Percentiles rank a stretch among this genome's conserved stretches.
Conservation (phyloP, 2,113 vertebrate genomes). For the Pelecanus crispus region DNA sequence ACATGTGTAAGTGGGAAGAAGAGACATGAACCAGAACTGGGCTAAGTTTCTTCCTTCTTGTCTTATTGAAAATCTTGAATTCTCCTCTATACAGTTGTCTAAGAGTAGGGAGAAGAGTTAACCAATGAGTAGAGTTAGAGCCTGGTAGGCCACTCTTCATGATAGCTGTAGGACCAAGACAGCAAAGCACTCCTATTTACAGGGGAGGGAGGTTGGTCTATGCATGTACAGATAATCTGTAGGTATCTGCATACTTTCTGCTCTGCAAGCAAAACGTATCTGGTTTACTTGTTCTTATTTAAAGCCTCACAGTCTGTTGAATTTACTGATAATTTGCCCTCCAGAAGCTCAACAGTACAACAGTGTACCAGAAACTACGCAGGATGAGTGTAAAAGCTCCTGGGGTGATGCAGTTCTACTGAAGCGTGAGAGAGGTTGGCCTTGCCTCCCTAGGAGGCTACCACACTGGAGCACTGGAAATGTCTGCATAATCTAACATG, state of each 20-base stretch:
- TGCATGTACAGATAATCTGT: accelerated
- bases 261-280: background rate
- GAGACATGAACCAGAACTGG: background rate
- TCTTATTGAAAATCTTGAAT: background rate
- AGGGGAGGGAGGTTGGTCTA: background rate
- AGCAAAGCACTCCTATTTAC: background rate
- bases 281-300: background rate
- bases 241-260: background rate
- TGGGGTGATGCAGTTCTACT: background rate
- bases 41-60: background rate
- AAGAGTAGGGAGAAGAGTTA: background rate
- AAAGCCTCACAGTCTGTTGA: background rate
- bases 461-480: background rate
- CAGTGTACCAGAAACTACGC: background rate
- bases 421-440: background rate
- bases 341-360: background rate
- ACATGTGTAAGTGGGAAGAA: background rate
- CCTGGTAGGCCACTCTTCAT: background rate
- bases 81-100: background rate
- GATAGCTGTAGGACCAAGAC: background rate
- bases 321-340: background rate
- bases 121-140: background rate
- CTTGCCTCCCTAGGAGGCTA: background rate
- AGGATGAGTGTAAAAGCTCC: background rate
- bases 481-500: background rate